Conservation (phyloP, 2,797 vertebrate species). For the Sebastes taczanowskii region DNA sequence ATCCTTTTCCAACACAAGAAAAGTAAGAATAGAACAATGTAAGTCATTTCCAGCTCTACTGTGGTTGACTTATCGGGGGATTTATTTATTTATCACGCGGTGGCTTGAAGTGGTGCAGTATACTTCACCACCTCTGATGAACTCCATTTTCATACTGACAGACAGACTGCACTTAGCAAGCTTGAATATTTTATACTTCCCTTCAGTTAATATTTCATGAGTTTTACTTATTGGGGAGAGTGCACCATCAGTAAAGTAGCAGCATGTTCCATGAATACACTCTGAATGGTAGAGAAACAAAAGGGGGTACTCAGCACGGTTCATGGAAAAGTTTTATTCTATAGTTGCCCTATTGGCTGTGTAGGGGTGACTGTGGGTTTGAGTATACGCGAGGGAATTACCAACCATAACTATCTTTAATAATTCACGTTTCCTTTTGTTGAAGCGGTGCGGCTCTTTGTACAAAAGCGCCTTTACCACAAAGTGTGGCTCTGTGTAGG, state of each 20-base stretch:
- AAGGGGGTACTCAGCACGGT: background rate
- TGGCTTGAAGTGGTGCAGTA: too few species aligned
- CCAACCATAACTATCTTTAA: background rate
- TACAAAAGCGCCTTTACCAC: background rate
- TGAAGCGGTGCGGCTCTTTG: background rate
- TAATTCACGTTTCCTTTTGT: constrained; percentile 1
- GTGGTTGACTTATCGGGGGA: background rate
- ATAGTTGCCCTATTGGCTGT: background rate
- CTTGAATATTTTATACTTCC: constrained; percentile 44
- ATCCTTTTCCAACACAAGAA: background rate
- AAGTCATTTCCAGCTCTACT: background rate
- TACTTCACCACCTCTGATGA: background rate
- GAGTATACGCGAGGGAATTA: background rate
- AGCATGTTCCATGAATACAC: background rate
- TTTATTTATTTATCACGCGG: background rate
- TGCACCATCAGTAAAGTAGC: background rate
- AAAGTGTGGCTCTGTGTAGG: background rate
- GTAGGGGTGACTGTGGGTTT: background rate
- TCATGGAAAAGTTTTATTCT: constrained; percentile 8
- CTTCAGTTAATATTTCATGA: constrained; percentile 42
- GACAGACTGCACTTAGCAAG: constrained; percentile 15
- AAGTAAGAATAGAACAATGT: background rate
- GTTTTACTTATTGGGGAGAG: constrained; percentile 23
- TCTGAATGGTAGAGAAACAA: background rate
- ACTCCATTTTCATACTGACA: background rate